These are phyloP conservation scores for Epinotia bilunana DNA, from an alignment of 2,888 invertebrate genomes.

Conservation along the genomic window DNA sequence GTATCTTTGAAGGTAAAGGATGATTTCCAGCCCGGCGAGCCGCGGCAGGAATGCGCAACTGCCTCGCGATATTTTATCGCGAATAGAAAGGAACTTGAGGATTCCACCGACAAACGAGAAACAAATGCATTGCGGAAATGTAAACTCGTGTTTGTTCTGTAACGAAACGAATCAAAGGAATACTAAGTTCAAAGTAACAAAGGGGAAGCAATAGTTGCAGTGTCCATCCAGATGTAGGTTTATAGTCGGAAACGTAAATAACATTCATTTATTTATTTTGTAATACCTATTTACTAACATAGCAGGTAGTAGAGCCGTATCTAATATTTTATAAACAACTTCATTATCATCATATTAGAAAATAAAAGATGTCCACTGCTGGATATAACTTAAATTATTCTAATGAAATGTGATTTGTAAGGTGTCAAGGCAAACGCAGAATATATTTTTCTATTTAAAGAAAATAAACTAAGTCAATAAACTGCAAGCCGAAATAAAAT, in stretches of 20 bases:
- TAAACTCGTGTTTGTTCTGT: slow-evolving; percentile 73
- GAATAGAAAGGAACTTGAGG: slow-evolving; percentile 69
- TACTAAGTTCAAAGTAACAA: slow-evolving; percentile 64
- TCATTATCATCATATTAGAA: no score
- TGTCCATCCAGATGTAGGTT: slow-evolving; percentile 48
- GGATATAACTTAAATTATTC: no score
- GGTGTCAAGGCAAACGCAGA: background rate
- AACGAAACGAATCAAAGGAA: slow-evolving; percentile 73
- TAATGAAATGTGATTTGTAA: background rate
- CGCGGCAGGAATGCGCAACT: slow-evolving; percentile 66
- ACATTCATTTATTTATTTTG: background rate
- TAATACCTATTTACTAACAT: background rate
- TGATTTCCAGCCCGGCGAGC: slow-evolving; percentile 74
- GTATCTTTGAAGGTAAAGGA: slow-evolving; percentile 66
- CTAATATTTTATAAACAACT: no score
- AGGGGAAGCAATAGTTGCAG: slow-evolving; percentile 61
- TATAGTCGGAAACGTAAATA: slow-evolving; percentile 42
- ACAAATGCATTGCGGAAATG: slow-evolving; percentile 75
- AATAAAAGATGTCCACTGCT: no score
- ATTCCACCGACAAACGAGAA: slow-evolving; percentile 74
- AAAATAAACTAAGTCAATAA: slow-evolving; percentile 1
- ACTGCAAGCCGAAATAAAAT: slow-evolving; percentile 25
- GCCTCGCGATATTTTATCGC: slow-evolving; percentile 77
- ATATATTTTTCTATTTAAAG: slow-evolving; percentile 45
- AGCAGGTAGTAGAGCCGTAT: no score